phyloP scores from a whole-genome alignment of 2,888 invertebrate genomes.

The Drosophila neonasuta region DNA sequence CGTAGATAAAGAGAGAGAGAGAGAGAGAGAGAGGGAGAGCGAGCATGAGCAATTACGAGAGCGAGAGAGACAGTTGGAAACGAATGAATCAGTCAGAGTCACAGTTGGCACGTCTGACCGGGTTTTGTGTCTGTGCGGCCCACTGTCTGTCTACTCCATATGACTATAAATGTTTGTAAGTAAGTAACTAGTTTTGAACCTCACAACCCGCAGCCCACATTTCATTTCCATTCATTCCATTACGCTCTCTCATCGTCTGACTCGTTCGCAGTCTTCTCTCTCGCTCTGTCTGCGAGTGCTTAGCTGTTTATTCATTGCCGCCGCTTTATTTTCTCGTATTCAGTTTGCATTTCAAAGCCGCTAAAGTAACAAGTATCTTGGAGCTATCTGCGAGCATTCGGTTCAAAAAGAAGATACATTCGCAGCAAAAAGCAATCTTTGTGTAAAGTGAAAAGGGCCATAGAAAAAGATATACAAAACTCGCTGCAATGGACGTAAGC shows the following conservation, averaged over 20 bases:
- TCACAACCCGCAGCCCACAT: slow-evolving; percentile 31
- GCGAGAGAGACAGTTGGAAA: slow-evolving; percentile 6
- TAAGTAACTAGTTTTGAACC: slow-evolving; percentile 66
- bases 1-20: not conserved
- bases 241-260: slow-evolving; percentile 16
- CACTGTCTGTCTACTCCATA: slow-evolving; percentile 60
- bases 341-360: slow-evolving; percentile 76
- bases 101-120: slow-evolving; percentile 19
- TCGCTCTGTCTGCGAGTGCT: slow-evolving; percentile 17
- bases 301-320: slow-evolving; percentile 65
- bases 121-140: slow-evolving; percentile 43
- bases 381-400: slow-evolving; percentile 56
- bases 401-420: slow-evolving; percentile 42
- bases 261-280: slow-evolving; percentile 7
- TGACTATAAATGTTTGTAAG: slow-evolving; percentile 66
- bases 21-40: not conserved
- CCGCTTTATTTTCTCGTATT: slow-evolving; percentile 63
- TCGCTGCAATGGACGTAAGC: slow-evolving; percentile 65
- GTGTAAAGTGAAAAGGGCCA: slow-evolving; percentile 54
- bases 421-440: slow-evolving; percentile 42
- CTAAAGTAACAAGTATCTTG: slow-evolving; percentile 75
- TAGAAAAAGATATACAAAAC: slow-evolving; percentile 36
- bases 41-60: slow-evolving; percentile 1
- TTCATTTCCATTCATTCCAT: slow-evolving; percentile 66
- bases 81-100: slow-evolving; percentile 55